phyloP scores from a whole-genome alignment of 2,888 invertebrate genomes.

The Orthosia cruda region DNA sequence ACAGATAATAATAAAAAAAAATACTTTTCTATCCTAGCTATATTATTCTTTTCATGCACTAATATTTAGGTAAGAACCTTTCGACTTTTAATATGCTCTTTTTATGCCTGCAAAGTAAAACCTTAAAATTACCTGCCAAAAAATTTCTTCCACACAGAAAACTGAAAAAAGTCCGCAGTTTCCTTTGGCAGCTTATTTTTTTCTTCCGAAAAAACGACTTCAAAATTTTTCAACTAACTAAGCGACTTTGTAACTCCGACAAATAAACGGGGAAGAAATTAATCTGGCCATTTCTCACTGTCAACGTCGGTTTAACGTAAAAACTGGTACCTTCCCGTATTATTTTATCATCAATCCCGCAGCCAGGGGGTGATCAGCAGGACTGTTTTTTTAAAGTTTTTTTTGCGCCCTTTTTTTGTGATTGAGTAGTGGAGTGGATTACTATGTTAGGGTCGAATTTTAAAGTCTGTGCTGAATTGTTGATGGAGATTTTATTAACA shows the following conservation, averaged over 20 bases:
- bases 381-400: constrained; percentile 47
- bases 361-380: constrained; percentile 43
- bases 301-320: constrained; percentile 70
- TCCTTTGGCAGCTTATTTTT: constrained; percentile 26
- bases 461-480: background rate
- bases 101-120: background rate
- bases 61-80: too few relatives aligned
- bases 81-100: too few relatives aligned
- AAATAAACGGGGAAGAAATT: constrained; percentile 68
- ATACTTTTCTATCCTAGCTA: too few relatives aligned
- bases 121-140: background rate
- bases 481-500: background rate
- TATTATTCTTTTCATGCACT: too few relatives aligned
- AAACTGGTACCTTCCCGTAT: constrained; percentile 64
- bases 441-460: background rate
- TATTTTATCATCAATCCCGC: constrained; percentile 70
- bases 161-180: background rate
- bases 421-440: constrained; percentile 11
- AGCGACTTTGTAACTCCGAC: constrained; percentile 64
- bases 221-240: constrained; percentile 66
- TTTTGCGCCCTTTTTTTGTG: constrained; percentile 14
- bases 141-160: background rate
- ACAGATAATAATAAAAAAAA: too few relatives aligned
- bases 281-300: constrained; percentile 75
- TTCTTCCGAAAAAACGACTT: constrained; percentile 44